phyloP scores from a whole-genome alignment of 2,888 invertebrate species.

The Eupithecia centaureata region DNA sequence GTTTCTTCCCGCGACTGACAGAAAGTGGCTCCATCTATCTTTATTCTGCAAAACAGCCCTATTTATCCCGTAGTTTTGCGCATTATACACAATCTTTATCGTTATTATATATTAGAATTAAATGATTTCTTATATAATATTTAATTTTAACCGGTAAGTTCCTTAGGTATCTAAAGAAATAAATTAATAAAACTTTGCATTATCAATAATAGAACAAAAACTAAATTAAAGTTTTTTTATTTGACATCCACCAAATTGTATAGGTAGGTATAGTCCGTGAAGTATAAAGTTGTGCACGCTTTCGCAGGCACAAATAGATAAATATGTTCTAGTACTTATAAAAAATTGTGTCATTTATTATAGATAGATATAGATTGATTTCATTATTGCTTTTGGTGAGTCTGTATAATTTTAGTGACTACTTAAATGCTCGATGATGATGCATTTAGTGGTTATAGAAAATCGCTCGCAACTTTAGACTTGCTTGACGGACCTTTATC shows the following conservation, averaged over 20 bases:
- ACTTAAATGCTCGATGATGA: too few relatives aligned
- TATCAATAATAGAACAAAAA: background rate
- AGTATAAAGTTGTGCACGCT: background rate
- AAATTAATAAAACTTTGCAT: conserved; percentile 14
- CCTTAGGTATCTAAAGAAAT: conserved; percentile 8
- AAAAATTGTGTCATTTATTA: too few relatives aligned
- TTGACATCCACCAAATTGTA: background rate
- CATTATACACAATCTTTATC: background rate
- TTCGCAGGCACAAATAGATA: background rate
- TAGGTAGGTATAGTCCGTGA: background rate
- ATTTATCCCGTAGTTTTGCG: background rate
- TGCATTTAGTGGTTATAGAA: background rate
- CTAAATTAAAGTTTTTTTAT: background rate
- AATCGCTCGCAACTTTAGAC: background rate
- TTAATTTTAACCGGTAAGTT: conserved; percentile 5
- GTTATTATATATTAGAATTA: background rate
- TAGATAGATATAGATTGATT: too few relatives aligned
- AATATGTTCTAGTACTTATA: too few relatives aligned
- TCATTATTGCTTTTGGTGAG: too few relatives aligned
- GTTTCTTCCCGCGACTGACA: background rate
- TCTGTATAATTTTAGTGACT: too few relatives aligned
- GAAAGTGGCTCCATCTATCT: conserved; percentile 3
- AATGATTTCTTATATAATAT: background rate
- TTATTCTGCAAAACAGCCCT: background rate
- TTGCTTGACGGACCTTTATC: background rate